Base-by-base conservation (phyloP, 2,797 vertebrate genomes). In the Coreius guichenoti region DNA sequence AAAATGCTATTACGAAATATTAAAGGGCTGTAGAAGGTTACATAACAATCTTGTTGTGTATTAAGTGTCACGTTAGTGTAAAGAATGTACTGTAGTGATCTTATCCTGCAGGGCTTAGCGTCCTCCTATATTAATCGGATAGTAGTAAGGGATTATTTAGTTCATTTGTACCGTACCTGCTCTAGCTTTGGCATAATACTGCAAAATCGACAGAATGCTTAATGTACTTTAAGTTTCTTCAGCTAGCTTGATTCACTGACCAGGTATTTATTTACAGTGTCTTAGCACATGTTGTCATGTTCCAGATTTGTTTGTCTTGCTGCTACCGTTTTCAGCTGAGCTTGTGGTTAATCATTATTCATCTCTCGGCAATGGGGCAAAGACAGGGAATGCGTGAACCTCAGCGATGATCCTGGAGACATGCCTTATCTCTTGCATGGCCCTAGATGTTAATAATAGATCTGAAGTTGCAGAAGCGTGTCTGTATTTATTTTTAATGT, bases 321-420 rank as follows among this genome's bases (percentile, higher is more conserved):
- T n/a, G 81, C 43, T 49, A 80, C 29, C 39, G 47, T 86, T 33
- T 13, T 36, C 1, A 81, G 77, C 65, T 31, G 73, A 87, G 79
- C 49, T 81, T 49, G 73, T 73, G 47, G 88, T 90, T 89, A 89
- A 89, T 90, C 76, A 88, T 90, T 90, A 70, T 73, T 77, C 65
- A 82, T 89, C 80, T 90, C 54, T 89, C 43, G 11, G 83, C 75
- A 72, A 36, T 81, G 12, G 68, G 73, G 47, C 63, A 72, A 67
- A 81, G 76, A 81, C 45, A 3, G 17, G n/a, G 43, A 81, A 87
- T 79, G 56, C 49, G 47, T 77, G 45, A 87, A 65, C 79, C 56
- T 67, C n/a, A 73, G 26, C 5, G 8, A 76, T 74, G 23, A 51
- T 61, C 61, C n/a, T 80, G 63, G 73, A 86, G 68, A 23, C 3